These are phyloP conservation scores for Clanis bilineata DNA, from an alignment of 2,888 invertebrate genomes.

Conservation along the genomic window DNA sequence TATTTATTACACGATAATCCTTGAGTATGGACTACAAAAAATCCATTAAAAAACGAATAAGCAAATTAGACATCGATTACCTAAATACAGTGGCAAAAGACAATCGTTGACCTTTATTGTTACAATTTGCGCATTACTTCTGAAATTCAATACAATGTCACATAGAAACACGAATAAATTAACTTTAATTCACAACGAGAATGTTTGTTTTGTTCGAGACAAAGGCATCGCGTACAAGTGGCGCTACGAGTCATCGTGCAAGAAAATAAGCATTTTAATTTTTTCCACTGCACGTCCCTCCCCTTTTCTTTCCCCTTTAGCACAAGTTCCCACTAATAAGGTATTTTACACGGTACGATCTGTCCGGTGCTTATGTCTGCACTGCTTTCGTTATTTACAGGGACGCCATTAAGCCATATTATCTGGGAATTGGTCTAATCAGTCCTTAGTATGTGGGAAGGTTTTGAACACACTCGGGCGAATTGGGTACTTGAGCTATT, in stretches of 20 bases:
- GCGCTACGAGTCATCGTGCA: not conserved
- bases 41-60: no score
- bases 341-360: slow-evolving; percentile 14
- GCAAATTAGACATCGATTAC: no score
- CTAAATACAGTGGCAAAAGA: no score
- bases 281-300: slow-evolving; percentile 4
- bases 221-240: slow-evolving; percentile 1
- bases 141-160: not conserved
- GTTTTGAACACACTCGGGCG: no score
- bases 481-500: no score
- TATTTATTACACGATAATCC: no score
- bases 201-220: not conserved
- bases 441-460: no score
- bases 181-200: not conserved
- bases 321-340: slow-evolving; percentile 7
- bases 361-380: slow-evolving; percentile 1
- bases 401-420: not conserved
- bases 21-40: no score
- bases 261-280: slow-evolving; percentile 12
- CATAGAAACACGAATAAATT: not conserved
- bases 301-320: not conserved
- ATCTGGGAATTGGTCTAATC: not conserved
- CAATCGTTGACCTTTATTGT: no score
- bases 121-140: not conserved
- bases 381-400: not conserved